Conservation (phyloP, 2,113 vertebrate genomes). For the Ramphastos sulfuratus region DNA sequence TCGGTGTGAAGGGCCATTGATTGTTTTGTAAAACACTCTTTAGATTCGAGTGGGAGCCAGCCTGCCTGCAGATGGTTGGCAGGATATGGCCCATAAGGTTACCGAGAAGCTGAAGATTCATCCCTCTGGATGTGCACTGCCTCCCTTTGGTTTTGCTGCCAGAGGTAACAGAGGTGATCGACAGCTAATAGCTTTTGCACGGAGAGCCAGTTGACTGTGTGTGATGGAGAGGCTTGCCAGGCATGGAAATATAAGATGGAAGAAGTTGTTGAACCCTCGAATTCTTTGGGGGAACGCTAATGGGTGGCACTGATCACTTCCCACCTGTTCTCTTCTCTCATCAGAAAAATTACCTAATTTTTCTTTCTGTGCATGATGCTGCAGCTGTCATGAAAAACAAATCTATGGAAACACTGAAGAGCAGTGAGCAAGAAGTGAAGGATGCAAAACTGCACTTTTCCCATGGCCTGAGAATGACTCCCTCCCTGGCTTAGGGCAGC, state of each 20-base stretch:
- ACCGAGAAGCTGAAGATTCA: background rate
- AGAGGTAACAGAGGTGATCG: background rate
- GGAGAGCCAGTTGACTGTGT: background rate
- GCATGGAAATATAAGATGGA: background rate
- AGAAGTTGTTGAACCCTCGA: background rate
- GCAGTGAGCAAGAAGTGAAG: conserved; percentile 9
- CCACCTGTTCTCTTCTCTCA: background rate
- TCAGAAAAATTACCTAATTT: background rate
- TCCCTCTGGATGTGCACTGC: background rate
- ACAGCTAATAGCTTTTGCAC: background rate
- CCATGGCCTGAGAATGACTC: conserved; percentile 66
- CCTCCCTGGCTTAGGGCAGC: conserved; percentile 63
- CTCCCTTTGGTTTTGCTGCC: background rate
- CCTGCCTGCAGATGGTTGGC: background rate
- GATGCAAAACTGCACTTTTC: conserved; percentile 57
- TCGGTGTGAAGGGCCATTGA: background rate
- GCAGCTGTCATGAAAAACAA: background rate
- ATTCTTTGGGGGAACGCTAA: background rate
- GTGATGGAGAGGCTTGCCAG: background rate
- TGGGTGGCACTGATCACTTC: background rate
- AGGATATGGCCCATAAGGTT: conserved; percentile 56
- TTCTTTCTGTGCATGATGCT: background rate
- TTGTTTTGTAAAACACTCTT: conserved; percentile 45
- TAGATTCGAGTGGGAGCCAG: background rate
- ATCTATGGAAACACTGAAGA: conserved; percentile 1